phyloP scores from a whole-genome alignment of 2,113 vertebrate species.

The Orycteropus afer region DNA sequence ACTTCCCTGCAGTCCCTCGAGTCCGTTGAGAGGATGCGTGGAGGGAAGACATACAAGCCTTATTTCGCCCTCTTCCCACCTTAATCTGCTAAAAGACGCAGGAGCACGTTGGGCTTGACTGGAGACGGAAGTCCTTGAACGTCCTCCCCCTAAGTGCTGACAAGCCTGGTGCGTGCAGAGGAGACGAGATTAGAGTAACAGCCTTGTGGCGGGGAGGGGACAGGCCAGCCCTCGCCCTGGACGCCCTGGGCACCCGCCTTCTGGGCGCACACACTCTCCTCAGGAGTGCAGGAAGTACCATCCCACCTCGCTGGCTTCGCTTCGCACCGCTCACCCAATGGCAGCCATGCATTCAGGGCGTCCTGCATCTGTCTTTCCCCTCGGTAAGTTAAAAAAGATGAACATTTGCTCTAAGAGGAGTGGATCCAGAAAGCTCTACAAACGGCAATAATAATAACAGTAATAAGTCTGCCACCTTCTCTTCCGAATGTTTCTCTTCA shows the following conservation, averaged over 20 bases:
- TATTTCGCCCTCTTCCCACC: conserved; percentile 19
- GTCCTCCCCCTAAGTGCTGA: conserved; percentile 54
- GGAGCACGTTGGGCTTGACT: conserved; percentile 49
- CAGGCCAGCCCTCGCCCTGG: not conserved
- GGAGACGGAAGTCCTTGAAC: conserved; percentile 57
- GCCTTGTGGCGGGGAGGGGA: not conserved
- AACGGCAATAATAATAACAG: not conserved
- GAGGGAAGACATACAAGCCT: conserved; percentile 10
- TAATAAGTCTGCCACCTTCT: not conserved
- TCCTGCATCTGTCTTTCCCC: not conserved
- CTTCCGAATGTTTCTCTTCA: not conserved
- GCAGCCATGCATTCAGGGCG: not conserved
- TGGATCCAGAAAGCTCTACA: not conserved
- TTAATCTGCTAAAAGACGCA: conserved; percentile 51
- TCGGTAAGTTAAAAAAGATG: conserved; percentile 25
- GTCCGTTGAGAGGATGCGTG: not conserved
- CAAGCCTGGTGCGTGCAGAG: conserved; percentile 3
- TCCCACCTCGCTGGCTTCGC: not conserved
- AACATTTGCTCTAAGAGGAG: not conserved
- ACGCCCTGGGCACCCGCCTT: not conserved
- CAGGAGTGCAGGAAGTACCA: not conserved
- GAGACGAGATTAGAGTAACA: conserved; percentile 65
- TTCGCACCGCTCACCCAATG: not conserved
- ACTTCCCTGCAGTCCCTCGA: conserved; percentile 24
- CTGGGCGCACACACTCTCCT: not conserved